Base-by-base conservation (phyloP, 2,888 invertebrate genomes). In the Lepidonotus clava region DNA sequence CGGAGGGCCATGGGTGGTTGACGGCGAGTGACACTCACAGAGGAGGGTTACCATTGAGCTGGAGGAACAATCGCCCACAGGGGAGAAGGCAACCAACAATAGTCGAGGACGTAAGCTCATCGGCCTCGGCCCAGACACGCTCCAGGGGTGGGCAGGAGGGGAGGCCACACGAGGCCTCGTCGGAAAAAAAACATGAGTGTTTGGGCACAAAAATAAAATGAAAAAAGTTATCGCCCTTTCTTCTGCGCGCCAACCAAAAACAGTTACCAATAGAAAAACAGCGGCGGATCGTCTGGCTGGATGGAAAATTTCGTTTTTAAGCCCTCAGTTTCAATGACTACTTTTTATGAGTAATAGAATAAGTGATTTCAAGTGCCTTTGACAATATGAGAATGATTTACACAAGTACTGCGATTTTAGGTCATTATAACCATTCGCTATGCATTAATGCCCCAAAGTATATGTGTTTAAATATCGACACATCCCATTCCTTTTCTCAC, bases 201-300 rank as follows among this genome's bases (percentile, higher is more conserved):
- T 61, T 2, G 11, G 61, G 2, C 28, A 32, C 24, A 14, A 61
- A 2, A 24, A 32, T 24, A 32, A 14, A 24, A 24, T 1, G n/a
- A 18, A 53, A 61, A 61, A 61, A 61, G 28, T 61, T 28, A 61
- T 56, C 21, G 56, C 4, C n/a, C 28, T 11, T 53, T 53, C 28
- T 28, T 28, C 14, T 14, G 24, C 61, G 28, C 61, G 61, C 61
- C 24, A 4, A 24, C 24, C 28, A 61, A 61, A 61, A 61, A 61
- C 61, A 61, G 61, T 61, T 61, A 61, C 28, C 61, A 61, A 61
- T 28, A 61, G 61, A 61, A 24, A 61, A 61, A 61, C 11, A 56
- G 56, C n/a, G 56, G n/a, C 56, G n/a, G n/a, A n/a, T n/a, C n/a
- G n/a, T n/a, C n/a, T n/a, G n/a, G n/a, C n/a, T n/a, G n/a, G n/a